Conservation (phyloP, 2,888 invertebrate species). For the Choristoneura rosaceana region DNA sequence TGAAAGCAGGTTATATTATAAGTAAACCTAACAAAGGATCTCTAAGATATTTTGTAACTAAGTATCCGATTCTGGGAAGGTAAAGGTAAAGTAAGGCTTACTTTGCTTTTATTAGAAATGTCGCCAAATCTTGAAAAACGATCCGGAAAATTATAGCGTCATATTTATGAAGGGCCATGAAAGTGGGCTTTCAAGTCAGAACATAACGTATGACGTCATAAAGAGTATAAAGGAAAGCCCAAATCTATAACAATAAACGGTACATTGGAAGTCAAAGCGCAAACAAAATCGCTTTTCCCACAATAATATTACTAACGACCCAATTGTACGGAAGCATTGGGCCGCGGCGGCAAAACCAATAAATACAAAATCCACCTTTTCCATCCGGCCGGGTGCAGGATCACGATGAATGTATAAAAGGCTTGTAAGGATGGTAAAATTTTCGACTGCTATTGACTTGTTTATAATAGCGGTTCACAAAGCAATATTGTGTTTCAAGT, state of each 20-base stretch:
- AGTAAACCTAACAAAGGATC: conserved; percentile 3
- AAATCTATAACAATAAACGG: conserved; percentile 80
- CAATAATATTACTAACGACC: conserved; percentile 84
- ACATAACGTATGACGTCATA: conserved; percentile 71
- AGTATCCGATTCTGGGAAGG: not conserved
- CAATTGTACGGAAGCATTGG: conserved; percentile 82
- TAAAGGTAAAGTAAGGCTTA: conserved; percentile 20
- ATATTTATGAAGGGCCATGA: conserved; percentile 59
- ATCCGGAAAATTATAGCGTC: conserved; percentile 63
- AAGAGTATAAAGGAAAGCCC: conserved; percentile 71
- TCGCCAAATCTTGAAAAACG: conserved; percentile 50
- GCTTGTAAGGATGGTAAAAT: conserved; percentile 63
- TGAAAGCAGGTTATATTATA: conserved; percentile 8
- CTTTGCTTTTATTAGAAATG: conserved; percentile 31
- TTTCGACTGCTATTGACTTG: conserved; percentile 66
- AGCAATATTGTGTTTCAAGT: conserved; percentile 64
- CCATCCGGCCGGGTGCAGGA: conserved; percentile 59
- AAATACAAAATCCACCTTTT: conserved; percentile 81
- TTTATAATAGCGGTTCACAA: conserved; percentile 63
- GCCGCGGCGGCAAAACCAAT: conserved; percentile 79
- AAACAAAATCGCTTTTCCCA: conserved; percentile 82
- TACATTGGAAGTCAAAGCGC: conserved; percentile 81
- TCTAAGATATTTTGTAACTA: not conserved
- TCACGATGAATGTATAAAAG: conserved; percentile 73
- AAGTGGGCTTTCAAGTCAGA: conserved; percentile 69